Evolutionary conservation across 1,140 invertebrate genomes (phyloP).

Genomic region (Calephelis virginiensis): DNA sequence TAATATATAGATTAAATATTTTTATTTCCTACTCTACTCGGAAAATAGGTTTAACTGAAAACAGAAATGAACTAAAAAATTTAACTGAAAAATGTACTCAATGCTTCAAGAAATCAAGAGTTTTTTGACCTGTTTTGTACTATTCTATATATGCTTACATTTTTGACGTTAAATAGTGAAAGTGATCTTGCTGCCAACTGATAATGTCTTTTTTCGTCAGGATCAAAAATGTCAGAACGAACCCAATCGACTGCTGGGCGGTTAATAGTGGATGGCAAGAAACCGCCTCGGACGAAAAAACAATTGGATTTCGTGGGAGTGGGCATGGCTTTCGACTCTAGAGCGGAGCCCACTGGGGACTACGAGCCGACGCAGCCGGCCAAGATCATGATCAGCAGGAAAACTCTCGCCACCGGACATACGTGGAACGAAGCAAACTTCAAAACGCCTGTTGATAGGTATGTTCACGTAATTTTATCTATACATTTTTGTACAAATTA

Average conservation of each 20-base stretch:
- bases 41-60: too few relatives aligned
- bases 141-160: too few relatives aligned
- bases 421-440: slow-evolving; percentile 73
- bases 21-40: too few relatives aligned
- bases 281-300: slow-evolving; percentile 48
- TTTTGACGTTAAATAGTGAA: too few relatives aligned
- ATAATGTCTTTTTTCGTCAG: slow-evolving; percentile 35
- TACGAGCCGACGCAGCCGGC: slow-evolving; percentile 58
- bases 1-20: too few relatives aligned
- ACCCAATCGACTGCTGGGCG: slow-evolving; percentile 51
- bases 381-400: slow-evolving; percentile 71
- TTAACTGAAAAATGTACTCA: too few relatives aligned
- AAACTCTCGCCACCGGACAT: slow-evolving; percentile 66
- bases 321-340: slow-evolving; percentile 58
- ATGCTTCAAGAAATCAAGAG: too few relatives aligned
- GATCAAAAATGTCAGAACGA: slow-evolving; percentile 58
- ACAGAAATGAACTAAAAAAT: too few relatives aligned
- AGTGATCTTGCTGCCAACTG: too few relatives aligned
- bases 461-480: background rate
- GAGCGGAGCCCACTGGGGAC: slow-evolving; percentile 43
- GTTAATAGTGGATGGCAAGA: slow-evolving; percentile 45
- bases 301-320: slow-evolving; percentile 61
- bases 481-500: too few relatives aligned
- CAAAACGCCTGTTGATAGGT: slow-evolving; percentile 72
- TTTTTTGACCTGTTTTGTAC: too few relatives aligned